Evolutionary conservation across 2,797 vertebrate genomes (phyloP), one percentile per base, ranked within the genome.

Genomic region (Pangasius macronema): DNA sequence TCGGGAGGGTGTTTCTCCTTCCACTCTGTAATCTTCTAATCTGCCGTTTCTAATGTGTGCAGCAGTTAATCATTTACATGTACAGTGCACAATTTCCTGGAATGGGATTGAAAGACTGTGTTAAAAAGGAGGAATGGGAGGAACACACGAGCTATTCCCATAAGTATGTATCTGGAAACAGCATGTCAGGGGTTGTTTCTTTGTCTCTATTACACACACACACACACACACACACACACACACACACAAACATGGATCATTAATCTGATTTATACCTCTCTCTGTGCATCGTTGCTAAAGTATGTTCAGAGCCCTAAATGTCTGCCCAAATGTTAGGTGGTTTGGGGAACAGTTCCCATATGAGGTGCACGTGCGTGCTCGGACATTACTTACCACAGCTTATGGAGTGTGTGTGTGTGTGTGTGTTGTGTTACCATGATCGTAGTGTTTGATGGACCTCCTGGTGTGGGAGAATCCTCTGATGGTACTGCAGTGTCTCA

Each of bases 211-310:
- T 6, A 42, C 49, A 36, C 83, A 73, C 83, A 51, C 83, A 72
- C 87, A 73, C 83, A 53, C 87, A 61, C 86, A 61, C 65, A 51
- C 84, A 84, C 82, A 85, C 86, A 61, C 86, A 83, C 80, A 75
- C 57, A 73, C 84, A 76, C 65, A 67, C 49, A 80, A 85, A 75
- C 51, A 85, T 46, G 46, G 42, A 79, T 67, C 73, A 83, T 83
- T 79, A 76, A 79, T 80, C 65, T 75, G 76, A 85, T 88, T 85
- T 88, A 85, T 85, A 39, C 22, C 42, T 36, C 36, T 82, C 79
- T 46, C 79, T 82, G 8, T 46, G 76, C 39, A 39, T 84, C 36
- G 51, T 59, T 84, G 61, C 59, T 30, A 33, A 77, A 77, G 76
- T 63, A 85, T 73, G 67, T 65, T 51, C 46, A 79, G 30, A 61